A percentile compares a stretch with the other conserved stretches of the same genome.
phyloP scores from a whole-genome alignment of 2,888 invertebrate genomes.

The Pollenia angustigena region DNA sequence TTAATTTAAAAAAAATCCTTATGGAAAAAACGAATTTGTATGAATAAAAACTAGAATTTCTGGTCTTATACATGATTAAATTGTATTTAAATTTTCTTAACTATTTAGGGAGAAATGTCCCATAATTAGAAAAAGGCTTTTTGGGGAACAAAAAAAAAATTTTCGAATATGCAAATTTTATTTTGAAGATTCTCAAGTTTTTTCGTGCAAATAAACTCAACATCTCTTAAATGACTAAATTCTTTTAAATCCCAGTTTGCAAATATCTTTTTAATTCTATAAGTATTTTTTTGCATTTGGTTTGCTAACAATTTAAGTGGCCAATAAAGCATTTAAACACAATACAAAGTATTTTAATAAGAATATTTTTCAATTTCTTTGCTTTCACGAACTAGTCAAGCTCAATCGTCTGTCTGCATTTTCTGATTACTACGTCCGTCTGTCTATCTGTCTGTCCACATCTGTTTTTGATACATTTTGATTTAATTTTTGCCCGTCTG shows the following conservation, averaged over 20 bases:
- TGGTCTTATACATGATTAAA: too few species aligned
- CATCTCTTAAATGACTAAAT: not conserved
- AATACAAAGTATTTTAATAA: not conserved
- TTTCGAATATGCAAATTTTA: too few species aligned
- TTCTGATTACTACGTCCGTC: not conserved
- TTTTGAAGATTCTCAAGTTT: too few species aligned
- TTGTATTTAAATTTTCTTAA: too few species aligned
- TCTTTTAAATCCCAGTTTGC: conserved; percentile 5
- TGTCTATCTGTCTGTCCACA: not conserved
- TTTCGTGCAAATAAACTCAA: not conserved
- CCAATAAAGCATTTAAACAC: not conserved
- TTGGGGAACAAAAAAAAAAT: not conserved
- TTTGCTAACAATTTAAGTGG: conserved; percentile 57
- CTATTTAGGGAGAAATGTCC: too few species aligned
- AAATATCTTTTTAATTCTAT: conserved; percentile 11
- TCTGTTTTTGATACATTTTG: conserved; percentile 7
- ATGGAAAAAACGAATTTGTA: not conserved
- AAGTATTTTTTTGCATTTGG: not conserved
- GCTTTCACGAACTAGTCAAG: conserved; percentile 43
- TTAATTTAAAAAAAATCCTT: not conserved
- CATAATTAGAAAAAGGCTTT: not conserved
- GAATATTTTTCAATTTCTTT: conserved; percentile 15
- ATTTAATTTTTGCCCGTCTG: conserved; percentile 28
- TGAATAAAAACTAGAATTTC: not conserved
- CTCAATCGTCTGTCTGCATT: conserved; percentile 21